phyloP scores from a whole-genome alignment of 2,888 invertebrate species.

The Molanna angustata region DNA sequence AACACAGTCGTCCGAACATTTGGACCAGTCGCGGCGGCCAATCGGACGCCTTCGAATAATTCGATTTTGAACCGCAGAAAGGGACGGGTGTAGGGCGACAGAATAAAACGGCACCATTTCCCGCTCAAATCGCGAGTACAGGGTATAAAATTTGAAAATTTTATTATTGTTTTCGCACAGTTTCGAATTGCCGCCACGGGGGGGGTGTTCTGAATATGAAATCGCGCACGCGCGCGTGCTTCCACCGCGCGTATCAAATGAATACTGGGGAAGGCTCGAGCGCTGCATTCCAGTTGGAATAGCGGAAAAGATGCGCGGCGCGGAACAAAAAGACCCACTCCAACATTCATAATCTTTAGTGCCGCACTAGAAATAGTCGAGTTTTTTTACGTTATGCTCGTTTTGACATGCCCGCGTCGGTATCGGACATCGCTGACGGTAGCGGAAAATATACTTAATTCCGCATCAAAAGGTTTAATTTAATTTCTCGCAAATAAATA shows the following conservation, averaged over 20 bases:
- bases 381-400: background rate
- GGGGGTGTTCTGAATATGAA: slow-evolving; percentile 4
- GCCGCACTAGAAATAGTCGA: background rate
- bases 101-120: slow-evolving; percentile 8
- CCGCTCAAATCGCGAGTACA: slow-evolving; percentile 17
- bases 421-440: background rate
- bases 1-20: slow-evolving; percentile 7
- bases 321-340: background rate
- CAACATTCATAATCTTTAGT: background rate
- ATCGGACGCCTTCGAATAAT: slow-evolving; percentile 13
- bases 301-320: background rate
- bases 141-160: too few species aligned
- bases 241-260: slow-evolving; percentile 5
- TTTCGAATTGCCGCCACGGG: slow-evolving; percentile 12
- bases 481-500: too few species aligned
- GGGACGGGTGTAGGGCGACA: background rate
- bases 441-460: too few species aligned
- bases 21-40: slow-evolving; percentile 12
- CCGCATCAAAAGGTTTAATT: too few species aligned
- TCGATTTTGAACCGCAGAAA: slow-evolving; percentile 8
- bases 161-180: slow-evolving; percentile 12
- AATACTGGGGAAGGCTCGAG: slow-evolving; percentile 10
- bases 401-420: too few species aligned
- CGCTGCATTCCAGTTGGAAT: background rate
- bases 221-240: slow-evolving; percentile 20